Evolutionary conservation across 1,140 invertebrate species (phyloP).

Genomic region (Drosophila quadrilineata): DNA sequence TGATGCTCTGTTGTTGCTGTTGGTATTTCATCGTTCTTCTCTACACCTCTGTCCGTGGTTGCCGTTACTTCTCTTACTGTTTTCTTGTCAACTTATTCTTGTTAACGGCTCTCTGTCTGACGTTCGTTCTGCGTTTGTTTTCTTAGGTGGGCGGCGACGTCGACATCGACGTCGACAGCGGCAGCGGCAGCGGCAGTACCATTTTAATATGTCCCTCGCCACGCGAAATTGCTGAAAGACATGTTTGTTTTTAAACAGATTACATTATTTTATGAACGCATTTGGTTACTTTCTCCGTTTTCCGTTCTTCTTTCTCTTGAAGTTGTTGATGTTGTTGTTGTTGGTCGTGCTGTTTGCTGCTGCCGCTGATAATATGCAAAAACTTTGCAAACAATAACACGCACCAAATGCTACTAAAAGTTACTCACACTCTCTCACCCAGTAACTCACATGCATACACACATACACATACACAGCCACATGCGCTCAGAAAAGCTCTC

Average conservation of each 20-base stretch:
- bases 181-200: conserved; percentile 24
- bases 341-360: conserved; percentile 26
- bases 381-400: conserved; percentile 78
- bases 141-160: conserved; percentile 57
- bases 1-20: conserved; percentile 4
- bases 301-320: conserved; percentile 25
- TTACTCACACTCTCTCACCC: conserved; percentile 29
- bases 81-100: conserved; percentile 63
- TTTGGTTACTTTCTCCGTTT: too few species aligned
- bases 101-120: conserved; percentile 67
- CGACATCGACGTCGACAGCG: background rate
- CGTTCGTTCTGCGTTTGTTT: conserved; percentile 50
- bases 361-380: conserved; percentile 74
- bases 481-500: conserved; percentile 27
- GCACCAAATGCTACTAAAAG: conserved; percentile 69
- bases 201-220: conserved; percentile 77
- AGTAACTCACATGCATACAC: background rate
- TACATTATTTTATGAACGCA: conserved; percentile 78
- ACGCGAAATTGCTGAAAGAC: conserved; percentile 75
- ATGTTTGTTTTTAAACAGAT: conserved; percentile 79
- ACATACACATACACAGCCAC: conserved; percentile 7
- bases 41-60: conserved; percentile 8
- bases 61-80: conserved; percentile 10
- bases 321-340: conserved; percentile 28
- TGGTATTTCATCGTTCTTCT: background rate